Percentiles rank a stretch among this genome's conserved stretches.
phyloP scores from a whole-genome alignment of 2,888 invertebrate genomes.

The Sericinus montela region DNA sequence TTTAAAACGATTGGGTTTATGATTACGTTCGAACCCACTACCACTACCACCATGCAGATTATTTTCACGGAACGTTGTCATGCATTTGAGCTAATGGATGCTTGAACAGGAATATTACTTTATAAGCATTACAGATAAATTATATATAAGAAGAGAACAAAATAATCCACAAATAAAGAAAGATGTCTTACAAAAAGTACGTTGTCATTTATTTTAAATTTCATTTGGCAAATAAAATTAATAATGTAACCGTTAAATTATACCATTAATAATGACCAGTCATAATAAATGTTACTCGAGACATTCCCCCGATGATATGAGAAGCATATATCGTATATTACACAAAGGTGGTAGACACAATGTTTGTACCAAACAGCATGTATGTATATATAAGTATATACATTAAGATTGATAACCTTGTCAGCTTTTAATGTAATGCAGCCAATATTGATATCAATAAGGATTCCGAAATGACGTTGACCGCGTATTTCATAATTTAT shows the following conservation, averaged over 20 bases:
- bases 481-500: constrained; percentile 1
- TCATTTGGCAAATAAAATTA: too few species aligned
- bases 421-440: neutral
- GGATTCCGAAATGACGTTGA: neutral
- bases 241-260: neutral
- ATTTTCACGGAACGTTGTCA: too few species aligned
- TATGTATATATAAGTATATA: neutral
- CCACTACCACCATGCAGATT: too few species aligned
- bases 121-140: too few species aligned
- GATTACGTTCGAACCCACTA: too few species aligned
- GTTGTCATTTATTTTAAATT: too few species aligned
- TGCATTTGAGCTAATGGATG: too few species aligned
- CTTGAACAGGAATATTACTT: too few species aligned
- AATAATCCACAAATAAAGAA: too few species aligned
- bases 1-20: too few species aligned
- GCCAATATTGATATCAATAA: neutral
- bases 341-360: neutral
- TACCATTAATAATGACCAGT: neutral
- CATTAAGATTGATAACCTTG: neutral
- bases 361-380: neutral
- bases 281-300: neutral
- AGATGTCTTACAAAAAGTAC: too few species aligned
- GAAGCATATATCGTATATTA: neutral
- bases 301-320: neutral
- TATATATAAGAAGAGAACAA: too few species aligned